Conservation (phyloP, 35 echinoderm and acorn worm genomes). For the Apostichopus japonicus region DNA sequence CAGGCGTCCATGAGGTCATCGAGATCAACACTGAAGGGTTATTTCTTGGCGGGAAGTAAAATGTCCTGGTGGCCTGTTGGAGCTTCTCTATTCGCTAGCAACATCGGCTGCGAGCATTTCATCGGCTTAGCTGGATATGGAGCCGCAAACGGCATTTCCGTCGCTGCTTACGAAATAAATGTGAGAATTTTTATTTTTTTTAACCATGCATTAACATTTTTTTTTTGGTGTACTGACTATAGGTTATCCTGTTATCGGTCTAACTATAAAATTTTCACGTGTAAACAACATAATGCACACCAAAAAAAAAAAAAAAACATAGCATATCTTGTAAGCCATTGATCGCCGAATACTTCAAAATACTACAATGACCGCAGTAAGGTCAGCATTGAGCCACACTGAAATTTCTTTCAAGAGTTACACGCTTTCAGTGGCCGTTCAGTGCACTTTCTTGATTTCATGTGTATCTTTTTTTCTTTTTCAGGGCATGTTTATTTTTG, state of each 20-base stretch:
- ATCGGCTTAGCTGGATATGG: slow-evolving; percentile 90
- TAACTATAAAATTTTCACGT: too few relatives aligned
- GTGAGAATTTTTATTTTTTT: neutral
- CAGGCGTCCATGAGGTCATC: slow-evolving; percentile 81
- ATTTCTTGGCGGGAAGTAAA: slow-evolving; percentile 85
- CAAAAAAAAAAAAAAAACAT: too few relatives aligned
- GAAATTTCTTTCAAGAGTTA: too few relatives aligned
- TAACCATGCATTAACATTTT: neutral
- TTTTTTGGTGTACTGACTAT: too few relatives aligned
- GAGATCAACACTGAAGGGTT: slow-evolving; percentile 75
- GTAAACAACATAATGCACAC: too few relatives aligned
- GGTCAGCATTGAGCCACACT: too few relatives aligned
- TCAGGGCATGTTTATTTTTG: slow-evolving; percentile 58
- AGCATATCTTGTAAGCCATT: too few relatives aligned
- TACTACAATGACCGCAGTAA: too few relatives aligned
- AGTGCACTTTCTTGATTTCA: too few relatives aligned
- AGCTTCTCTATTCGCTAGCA: slow-evolving; percentile 86
- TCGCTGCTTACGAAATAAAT: slow-evolving; percentile 78
- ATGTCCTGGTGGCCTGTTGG: slow-evolving; percentile 92
- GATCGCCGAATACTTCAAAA: too few relatives aligned
- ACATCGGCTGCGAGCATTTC: slow-evolving; percentile 93
- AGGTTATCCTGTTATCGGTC: too few relatives aligned
- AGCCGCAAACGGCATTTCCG: slow-evolving; percentile 71
- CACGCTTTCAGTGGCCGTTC: too few relatives aligned
- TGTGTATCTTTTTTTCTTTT: neutral